Evolutionary conservation across 1,140 invertebrate species (phyloP), one percentile per base, ranked within the genome.

Genomic region (Drosophila melanica): DNA sequence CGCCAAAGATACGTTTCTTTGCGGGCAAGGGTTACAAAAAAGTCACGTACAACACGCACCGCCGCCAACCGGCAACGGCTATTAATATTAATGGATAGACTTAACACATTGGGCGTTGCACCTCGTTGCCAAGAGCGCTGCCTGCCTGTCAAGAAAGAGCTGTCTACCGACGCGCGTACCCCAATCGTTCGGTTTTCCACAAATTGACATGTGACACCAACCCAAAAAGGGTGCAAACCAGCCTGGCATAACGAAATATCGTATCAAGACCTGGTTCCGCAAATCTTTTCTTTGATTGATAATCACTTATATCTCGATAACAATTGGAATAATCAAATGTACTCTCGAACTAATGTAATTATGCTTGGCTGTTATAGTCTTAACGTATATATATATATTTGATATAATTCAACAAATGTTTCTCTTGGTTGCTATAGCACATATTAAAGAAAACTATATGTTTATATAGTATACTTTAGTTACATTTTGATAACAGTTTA

Each of bases 1-100:
- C 33, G 79, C 47, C 78, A 80, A 80, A 80, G 77, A 80, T 64
- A 74, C 27, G 62, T 50, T 37, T 18, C n/a, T 37, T 23, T 8
- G 6, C 47, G 18, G 65, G 75, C 84, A 90, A 75, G 86, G 87
- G 87, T 90, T 86, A 79, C 45, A 64, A 63, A 82, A 90, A 81
- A 90, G 87, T 90, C 87, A 90, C 87, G 87, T 90, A 84, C 79
- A 80, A 71, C 85, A 89, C 85, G 85, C 85, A 85, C 70, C 51
- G 50, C 66, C 47, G 64, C 48, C 23, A 65, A 73, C 23, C 67
- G 51, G 44, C 39, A 57, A 76, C 59, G 77, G 80, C 82, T 82
- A 90, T 90, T 90, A 90, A 87, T 90, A 90, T 90, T 90, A 90
- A 90, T 90, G 87, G 82, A 82, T 87, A 81, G 79, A 66, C 73